Base-by-base conservation (phyloP, 2,797 vertebrate genomes). In the Allobates femoralis region DNA sequence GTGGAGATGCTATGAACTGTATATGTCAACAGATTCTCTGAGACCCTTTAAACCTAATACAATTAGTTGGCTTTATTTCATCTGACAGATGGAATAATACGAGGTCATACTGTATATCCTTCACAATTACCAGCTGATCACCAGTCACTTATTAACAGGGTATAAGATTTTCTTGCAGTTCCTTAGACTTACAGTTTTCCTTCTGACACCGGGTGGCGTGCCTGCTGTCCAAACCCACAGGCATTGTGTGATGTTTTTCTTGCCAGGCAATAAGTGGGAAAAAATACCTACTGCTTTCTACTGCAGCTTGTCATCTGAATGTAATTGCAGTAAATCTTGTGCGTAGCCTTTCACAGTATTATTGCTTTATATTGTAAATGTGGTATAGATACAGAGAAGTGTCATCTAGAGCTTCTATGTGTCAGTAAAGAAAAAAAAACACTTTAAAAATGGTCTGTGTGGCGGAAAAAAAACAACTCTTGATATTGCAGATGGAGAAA, bases 161-260 rank as follows among this genome's bases (percentile, higher is more conserved):
- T 41, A 37, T 10, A 16, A 60, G 51, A 78, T 56, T 56, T 23
- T 78, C 21, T 14, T 78, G 23, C 76, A n/a, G 53, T 34, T 26
- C 12, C 51, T 55, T 23, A 32, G 28, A 32, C 75, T 53, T 53
- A 77, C 28, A 55, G 51, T 34, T 77, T 32, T 77, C 28, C 30
- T 21, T 77, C 23, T 56, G 12, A 34, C 75, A 77, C 75, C 26
- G 75, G 32, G 75, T 77, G 75, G 75, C 26, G 34, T 21, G 51
- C 75, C 51, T 56, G 75, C 74, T 77, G 51, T 77, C 18, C 0
- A 55, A 56, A 77, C 75, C 75, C 75, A 76, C 75, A 56, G 75
- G 75, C 75, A 77, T 77, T 77, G 75, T 77, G 37, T 50, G 58
- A 66, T 26, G 34, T 26, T 77, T 56, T 56, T 21, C 30, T 23